Evolutionary conservation across 2,113 vertebrate species (phyloP).

Genomic region (Gadus chalcogrammus): DNA sequence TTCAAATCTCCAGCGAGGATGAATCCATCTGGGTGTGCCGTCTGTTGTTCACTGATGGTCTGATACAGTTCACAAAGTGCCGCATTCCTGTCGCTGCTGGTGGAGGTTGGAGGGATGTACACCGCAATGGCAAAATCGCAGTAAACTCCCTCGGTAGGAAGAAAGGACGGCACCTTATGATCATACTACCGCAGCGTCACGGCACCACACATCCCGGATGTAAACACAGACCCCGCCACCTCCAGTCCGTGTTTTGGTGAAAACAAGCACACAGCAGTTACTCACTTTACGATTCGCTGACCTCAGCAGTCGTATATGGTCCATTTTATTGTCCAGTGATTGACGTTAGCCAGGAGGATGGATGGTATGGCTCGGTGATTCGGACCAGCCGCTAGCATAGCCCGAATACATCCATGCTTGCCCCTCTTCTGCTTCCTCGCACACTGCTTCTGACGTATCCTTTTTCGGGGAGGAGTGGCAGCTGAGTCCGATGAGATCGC

Average conservation of each 20-base stretch:
- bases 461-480: background rate
- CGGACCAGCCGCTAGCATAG: background rate
- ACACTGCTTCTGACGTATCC: background rate
- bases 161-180: no score
- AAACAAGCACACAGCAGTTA: background rate
- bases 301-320: background rate
- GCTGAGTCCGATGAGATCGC: no score
- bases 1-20: no score
- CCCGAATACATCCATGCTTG: background rate
- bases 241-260: background rate
- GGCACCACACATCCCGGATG: background rate
- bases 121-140: background rate
- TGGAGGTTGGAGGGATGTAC: no score
- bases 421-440: background rate
- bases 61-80: constrained; percentile 20
- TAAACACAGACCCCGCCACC: background rate
- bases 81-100: background rate
- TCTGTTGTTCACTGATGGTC: constrained; percentile 19
- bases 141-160: background rate
- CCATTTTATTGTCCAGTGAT: background rate
- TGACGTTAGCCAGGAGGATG: background rate
- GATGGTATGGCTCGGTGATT: background rate
- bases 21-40: constrained; percentile 19
- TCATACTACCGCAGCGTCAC: background rate
- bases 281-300: background rate